Evolutionary conservation across 2,888 invertebrate genomes (phyloP).

Genomic region (Nebria brevicollis): DNA sequence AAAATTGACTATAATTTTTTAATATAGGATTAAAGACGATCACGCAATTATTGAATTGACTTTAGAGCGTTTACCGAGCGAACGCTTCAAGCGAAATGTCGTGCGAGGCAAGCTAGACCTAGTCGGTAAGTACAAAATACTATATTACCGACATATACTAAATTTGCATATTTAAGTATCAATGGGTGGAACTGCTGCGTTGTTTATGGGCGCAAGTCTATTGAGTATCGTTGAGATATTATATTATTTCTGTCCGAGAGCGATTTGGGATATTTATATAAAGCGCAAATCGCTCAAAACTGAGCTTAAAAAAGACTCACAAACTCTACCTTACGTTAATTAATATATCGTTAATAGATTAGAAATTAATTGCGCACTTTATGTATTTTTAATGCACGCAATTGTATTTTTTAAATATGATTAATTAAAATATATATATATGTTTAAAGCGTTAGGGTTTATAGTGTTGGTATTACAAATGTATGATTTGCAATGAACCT

Average conservation of each 20-base stretch:
- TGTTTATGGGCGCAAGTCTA: slow-evolving; percentile 71
- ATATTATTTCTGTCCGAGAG: slow-evolving; percentile 62
- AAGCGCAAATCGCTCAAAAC: slow-evolving; percentile 5
- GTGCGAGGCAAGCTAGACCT: slow-evolving; percentile 73
- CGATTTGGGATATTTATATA: slow-evolving; percentile 29
- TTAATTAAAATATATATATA: too few species aligned
- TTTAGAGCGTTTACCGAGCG: slow-evolving; percentile 73
- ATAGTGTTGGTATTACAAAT: neutral
- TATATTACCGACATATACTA: neutral
- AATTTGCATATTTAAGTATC: slow-evolving; percentile 64
- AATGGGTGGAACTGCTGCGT: slow-evolving; percentile 69
- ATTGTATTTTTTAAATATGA: too few species aligned
- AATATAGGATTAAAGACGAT: slow-evolving; percentile 56
- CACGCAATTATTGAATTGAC: slow-evolving; percentile 67
- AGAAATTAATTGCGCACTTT: neutral
- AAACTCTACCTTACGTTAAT: slow-evolving; percentile 27
- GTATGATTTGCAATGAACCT: neutral
- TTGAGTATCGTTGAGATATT: slow-evolving; percentile 69
- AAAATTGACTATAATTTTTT: slow-evolving; percentile 23
- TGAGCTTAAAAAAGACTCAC: neutral
- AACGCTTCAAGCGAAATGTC: slow-evolving; percentile 73
- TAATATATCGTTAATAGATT: slow-evolving; percentile 2
- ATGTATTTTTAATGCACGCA: too few species aligned
- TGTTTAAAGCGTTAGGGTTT: neutral
- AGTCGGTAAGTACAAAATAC: slow-evolving; percentile 66